Evolutionary conservation across 1,140 invertebrate species (phyloP).

Genomic region (Plodia interpunctella): DNA sequence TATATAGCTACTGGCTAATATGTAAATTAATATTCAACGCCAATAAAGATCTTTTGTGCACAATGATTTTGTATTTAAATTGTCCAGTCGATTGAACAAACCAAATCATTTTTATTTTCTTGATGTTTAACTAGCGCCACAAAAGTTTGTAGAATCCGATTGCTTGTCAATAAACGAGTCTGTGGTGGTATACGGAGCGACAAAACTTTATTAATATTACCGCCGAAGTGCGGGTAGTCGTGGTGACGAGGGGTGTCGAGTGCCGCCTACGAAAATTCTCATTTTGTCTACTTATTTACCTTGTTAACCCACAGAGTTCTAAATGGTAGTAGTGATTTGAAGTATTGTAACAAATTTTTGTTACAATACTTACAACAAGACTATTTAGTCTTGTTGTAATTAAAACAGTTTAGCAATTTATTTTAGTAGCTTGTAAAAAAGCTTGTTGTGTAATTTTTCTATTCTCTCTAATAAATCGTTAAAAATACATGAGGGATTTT

Average conservation of each 20-base stretch:
- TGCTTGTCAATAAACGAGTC: not conserved
- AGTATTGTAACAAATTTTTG: not conserved
- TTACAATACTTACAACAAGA: too few relatives aligned
- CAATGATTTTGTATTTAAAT: too few relatives aligned
- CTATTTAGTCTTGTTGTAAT: too few relatives aligned
- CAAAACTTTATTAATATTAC: constrained; percentile 31
- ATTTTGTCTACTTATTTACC: constrained; percentile 3
- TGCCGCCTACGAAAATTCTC: constrained; percentile 7
- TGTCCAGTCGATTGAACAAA: too few relatives aligned
- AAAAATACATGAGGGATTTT: too few relatives aligned
- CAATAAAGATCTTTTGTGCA: too few relatives aligned
- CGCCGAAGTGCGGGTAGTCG: constrained; percentile 1
- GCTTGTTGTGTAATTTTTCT: too few relatives aligned
- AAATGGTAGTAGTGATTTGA: not conserved
- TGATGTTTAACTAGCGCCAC: not conserved
- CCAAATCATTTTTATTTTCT: not conserved
- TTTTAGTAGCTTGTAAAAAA: not conserved
- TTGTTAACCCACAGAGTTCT: constrained; percentile 1
- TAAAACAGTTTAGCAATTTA: too few relatives aligned
- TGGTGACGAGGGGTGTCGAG: constrained; percentile 6
- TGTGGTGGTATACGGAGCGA: not conserved
- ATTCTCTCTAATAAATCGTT: too few relatives aligned
- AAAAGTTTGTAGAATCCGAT: not conserved
- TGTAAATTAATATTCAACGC: too few relatives aligned
- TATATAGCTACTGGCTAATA: too few relatives aligned